Evolutionary conservation across 2,113 vertebrate species (phyloP).

Genomic region (Limnothrissa miodon): DNA sequence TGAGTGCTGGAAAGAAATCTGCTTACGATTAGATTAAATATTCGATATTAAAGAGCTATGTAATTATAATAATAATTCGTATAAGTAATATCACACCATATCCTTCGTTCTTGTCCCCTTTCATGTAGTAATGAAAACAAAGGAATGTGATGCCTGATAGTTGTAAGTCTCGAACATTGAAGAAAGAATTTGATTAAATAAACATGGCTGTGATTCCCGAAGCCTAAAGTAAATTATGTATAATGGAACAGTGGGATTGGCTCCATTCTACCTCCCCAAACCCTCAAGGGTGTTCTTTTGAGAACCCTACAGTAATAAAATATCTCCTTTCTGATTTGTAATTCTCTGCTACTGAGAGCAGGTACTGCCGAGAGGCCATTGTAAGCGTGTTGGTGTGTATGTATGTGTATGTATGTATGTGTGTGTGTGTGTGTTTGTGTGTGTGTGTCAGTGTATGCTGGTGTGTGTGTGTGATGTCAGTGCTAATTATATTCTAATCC

Average conservation of each 20-base stretch:
- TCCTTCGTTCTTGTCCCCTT: background rate
- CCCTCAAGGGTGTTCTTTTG: background rate
- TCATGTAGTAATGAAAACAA: conserved; percentile 1
- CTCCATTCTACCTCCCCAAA: background rate
- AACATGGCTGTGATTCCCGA: background rate
- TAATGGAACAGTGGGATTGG: background rate
- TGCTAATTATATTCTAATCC: background rate
- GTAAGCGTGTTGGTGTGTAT: background rate
- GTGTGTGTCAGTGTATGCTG: background rate
- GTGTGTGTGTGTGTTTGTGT: background rate
- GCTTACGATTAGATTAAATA: background rate
- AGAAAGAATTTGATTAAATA: background rate
- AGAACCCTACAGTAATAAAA: background rate
- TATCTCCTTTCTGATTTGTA: background rate
- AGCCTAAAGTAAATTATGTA: background rate
- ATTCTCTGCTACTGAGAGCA: background rate
- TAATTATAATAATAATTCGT: background rate
- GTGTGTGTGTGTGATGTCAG: background rate
- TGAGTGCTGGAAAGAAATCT: background rate
- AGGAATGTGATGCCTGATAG: background rate
- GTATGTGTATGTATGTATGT: background rate
- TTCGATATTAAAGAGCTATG: background rate
- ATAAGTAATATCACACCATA: background rate
- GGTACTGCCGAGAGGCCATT: background rate
- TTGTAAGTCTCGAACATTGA: background rate